These are phyloP conservation scores for Pagrus major DNA, from an alignment of 2,113 vertebrate genomes.

Conservation along the genomic window DNA sequence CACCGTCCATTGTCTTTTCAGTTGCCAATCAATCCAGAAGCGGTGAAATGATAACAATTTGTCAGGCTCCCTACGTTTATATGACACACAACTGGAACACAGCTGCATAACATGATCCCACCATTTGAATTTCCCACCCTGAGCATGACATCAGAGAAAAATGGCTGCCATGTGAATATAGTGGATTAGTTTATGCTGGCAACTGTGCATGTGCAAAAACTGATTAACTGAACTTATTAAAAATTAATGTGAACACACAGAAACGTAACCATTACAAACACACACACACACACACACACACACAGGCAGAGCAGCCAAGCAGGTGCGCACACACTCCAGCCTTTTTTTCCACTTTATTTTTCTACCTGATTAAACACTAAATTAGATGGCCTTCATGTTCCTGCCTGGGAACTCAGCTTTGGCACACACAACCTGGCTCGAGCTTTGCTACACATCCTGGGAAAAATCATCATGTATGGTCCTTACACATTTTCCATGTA, in stretches of 20 bases:
- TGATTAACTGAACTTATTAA: background rate
- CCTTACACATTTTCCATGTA: conserved; percentile 63
- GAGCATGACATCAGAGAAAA: too few relatives aligned
- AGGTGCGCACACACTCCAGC: conserved; percentile 37
- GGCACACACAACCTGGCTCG: conserved; percentile 32
- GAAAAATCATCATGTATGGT: conserved; percentile 59
- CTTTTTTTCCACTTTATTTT: conserved; percentile 31
- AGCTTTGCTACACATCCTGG: conserved; percentile 48
- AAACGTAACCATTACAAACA: background rate
- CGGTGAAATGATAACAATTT: too few relatives aligned
- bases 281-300: background rate
- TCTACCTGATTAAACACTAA: conserved; percentile 64
- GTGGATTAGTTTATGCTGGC: background rate
- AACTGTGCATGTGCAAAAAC: background rate
- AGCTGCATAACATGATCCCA: too few relatives aligned
- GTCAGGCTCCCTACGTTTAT: too few relatives aligned
- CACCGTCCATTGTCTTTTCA: too few relatives aligned
- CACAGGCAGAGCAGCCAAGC: conserved; percentile 37
- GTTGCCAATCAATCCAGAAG: too few relatives aligned
- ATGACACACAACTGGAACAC: too few relatives aligned
- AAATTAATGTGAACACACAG: conserved; percentile 1
- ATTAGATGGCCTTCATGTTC: conserved; percentile 55
- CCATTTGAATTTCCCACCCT: too few relatives aligned
- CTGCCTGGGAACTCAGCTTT: conserved; percentile 36
- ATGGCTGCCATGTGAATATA: too few relatives aligned